Conservation (phyloP, 1,140 invertebrate species). For the Drosophila subpulchrella region DNA sequence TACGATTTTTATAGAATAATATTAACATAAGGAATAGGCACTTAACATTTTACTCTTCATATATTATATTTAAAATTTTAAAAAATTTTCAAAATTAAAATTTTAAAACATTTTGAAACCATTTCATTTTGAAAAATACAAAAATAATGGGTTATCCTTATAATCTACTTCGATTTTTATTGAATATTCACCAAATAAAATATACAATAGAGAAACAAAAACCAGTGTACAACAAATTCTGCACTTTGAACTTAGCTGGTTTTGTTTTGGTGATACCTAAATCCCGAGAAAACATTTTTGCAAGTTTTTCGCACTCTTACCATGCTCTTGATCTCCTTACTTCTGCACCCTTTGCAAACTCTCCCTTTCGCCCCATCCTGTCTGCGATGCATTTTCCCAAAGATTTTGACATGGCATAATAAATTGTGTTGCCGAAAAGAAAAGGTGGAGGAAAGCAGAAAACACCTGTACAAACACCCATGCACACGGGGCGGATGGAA, state of each 20-base stretch:
- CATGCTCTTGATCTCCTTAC: slow-evolving; percentile 29
- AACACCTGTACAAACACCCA: slow-evolving; percentile 63
- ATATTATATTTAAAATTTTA: no score
- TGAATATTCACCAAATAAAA: neutral
- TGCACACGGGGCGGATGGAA: slow-evolving; percentile 15
- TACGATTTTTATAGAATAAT: neutral
- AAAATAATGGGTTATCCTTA: no score
- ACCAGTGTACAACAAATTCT: neutral
- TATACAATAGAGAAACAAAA: neutral
- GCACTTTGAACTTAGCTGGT: neutral
- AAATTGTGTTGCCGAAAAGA: slow-evolving; percentile 58
- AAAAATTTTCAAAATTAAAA: no score
- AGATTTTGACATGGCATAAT: slow-evolving; percentile 74
- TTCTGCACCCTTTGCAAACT: slow-evolving; percentile 13
- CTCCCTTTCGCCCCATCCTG: slow-evolving; percentile 17
- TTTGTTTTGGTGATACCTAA: slow-evolving; percentile 30
- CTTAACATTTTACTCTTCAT: no score
- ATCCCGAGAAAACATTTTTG: slow-evolving; percentile 63
- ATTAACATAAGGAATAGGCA: no score
- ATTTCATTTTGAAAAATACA: no score
- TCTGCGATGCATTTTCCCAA: slow-evolving; percentile 61
- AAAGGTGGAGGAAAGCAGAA: slow-evolving; percentile 28
- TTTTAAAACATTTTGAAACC: no score
- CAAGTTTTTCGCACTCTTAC: slow-evolving; percentile 44
- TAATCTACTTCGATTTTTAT: no score